Conservation (phyloP, 2,888 invertebrate genomes). For the Phyto melanocephala region DNA sequence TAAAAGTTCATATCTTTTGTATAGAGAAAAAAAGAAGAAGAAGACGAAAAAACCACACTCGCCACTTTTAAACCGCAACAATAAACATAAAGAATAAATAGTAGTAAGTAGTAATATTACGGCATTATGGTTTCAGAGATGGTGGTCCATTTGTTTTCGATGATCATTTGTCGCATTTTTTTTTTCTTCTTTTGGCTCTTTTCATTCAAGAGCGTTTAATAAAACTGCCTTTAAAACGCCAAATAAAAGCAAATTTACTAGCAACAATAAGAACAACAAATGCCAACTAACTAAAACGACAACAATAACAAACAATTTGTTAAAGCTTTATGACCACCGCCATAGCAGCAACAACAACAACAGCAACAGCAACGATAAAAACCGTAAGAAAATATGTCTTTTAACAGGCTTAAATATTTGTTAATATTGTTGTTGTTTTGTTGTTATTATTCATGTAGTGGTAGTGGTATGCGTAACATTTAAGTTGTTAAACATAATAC, state of each 20-base stretch:
- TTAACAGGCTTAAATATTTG: slow-evolving; percentile 45
- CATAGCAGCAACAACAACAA: slow-evolving; percentile 16
- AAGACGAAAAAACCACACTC: slow-evolving; percentile 2
- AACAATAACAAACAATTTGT: slow-evolving; percentile 61
- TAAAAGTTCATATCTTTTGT: background rate
- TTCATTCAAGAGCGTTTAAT: slow-evolving; percentile 53
- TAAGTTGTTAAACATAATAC: slow-evolving; percentile 42
- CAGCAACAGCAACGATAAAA: background rate
- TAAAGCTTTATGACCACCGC: slow-evolving; percentile 52
- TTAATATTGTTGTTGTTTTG: background rate
- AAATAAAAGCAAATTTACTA: slow-evolving; percentile 42
- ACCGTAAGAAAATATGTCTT: slow-evolving; percentile 46
- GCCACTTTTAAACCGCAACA: slow-evolving; percentile 34
- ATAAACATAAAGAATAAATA: slow-evolving; percentile 13
- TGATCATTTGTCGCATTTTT: slow-evolving; percentile 63
- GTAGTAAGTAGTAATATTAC: slow-evolving; percentile 10
- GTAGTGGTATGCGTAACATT: slow-evolving; percentile 52
- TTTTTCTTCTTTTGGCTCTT: slow-evolving; percentile 26
- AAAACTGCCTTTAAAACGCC: slow-evolving; percentile 56
- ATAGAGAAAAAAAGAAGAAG: background rate
- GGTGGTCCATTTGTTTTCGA: slow-evolving; percentile 64
- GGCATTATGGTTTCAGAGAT: slow-evolving; percentile 42
- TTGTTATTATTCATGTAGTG: too few relatives aligned
- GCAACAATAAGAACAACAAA: background rate
- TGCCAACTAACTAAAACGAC: slow-evolving; percentile 28